Conservation (phyloP, 2,797 vertebrate genomes). For the Psittacula echo region DNA sequence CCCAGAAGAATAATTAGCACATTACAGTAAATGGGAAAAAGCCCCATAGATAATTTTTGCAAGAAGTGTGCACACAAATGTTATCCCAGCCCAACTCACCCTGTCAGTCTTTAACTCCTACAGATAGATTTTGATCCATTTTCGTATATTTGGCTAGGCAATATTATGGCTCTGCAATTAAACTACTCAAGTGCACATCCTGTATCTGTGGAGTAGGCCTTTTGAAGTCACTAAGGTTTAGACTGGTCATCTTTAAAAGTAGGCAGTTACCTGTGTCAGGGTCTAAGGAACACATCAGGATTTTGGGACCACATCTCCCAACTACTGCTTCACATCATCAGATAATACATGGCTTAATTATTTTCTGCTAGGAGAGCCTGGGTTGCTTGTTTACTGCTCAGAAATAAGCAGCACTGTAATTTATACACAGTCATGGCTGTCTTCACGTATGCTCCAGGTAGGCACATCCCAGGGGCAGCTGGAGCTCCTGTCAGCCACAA, state of each 20-base stretch:
- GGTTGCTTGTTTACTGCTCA: background rate
- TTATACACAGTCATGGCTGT: background rate
- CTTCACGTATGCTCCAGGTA: background rate
- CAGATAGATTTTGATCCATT: background rate
- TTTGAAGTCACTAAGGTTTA: background rate
- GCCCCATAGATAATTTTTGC: background rate
- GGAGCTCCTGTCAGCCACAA: background rate
- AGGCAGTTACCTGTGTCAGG: background rate
- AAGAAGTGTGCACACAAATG: background rate
- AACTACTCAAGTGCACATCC: background rate
- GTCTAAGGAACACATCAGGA: background rate
- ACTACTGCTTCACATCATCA: rapidly evolving
- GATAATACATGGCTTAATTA: rapidly evolving
- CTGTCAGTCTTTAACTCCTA: background rate
- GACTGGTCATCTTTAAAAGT: background rate
- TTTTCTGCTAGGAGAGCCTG: background rate
- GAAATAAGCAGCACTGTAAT: background rate
- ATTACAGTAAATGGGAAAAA: background rate
- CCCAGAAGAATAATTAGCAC: background rate
- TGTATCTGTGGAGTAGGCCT: background rate
- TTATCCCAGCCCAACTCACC: background rate
- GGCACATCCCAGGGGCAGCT: background rate
- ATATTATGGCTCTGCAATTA: background rate
- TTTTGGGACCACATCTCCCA: background rate
- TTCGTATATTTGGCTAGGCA: background rate